Conservation (phyloP, 2,113 vertebrate species). For the Thamnophis sirtalis region DNA sequence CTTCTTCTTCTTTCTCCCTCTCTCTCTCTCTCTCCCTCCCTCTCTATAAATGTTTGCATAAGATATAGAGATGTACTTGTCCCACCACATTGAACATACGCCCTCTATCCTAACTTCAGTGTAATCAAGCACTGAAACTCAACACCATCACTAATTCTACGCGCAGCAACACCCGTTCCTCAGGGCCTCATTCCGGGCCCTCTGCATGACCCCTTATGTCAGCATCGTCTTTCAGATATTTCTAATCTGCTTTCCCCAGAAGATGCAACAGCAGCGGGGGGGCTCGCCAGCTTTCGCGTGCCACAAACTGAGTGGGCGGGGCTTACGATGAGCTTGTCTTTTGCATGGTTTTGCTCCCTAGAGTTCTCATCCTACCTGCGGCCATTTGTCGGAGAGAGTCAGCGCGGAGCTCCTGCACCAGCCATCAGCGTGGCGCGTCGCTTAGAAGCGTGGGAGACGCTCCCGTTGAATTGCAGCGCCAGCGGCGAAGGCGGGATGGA, state of each 20-base stretch:
- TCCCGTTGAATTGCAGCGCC: not conserved
- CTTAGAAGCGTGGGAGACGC: not conserved
- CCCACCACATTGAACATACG: not conserved
- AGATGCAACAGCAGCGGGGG: not conserved
- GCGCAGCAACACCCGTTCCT: too few species aligned
- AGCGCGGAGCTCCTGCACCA: not conserved
- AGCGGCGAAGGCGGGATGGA: constrained; percentile 38
- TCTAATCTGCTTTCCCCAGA: constrained; percentile 27
- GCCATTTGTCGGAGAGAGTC: not conserved
- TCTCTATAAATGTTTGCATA: not conserved
- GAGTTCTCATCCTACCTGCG: not conserved
- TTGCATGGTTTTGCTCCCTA: not conserved
- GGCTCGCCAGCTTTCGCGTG: not conserved
- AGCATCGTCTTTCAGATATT: constrained; percentile 26
- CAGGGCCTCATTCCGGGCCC: not conserved
- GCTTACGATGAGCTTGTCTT: not conserved
- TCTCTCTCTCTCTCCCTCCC: too few species aligned
- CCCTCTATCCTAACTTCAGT: not conserved
- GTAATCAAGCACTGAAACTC: not conserved
- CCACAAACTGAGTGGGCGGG: not conserved
- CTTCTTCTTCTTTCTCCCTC: too few species aligned
- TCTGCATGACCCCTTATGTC: not conserved
- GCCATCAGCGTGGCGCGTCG: not conserved
- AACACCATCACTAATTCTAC: not conserved
- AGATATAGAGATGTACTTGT: not conserved